Evolutionary conservation across 2,113 vertebrate species (phyloP).

Genomic region (Phalacrocorax carbo): DNA sequence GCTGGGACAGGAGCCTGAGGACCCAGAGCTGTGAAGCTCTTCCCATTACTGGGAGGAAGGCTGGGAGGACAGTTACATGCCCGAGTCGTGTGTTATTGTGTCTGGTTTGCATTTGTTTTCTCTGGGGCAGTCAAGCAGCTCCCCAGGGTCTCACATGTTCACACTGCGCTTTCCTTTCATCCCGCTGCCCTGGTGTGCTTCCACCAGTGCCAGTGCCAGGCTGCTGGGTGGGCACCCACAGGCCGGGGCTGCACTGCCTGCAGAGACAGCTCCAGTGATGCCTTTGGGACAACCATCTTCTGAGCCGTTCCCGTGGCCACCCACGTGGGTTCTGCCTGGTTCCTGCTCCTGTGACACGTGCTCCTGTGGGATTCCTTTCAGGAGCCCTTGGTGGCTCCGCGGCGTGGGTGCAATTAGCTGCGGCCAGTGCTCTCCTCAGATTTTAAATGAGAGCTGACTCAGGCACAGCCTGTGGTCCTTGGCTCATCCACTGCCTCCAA

Average conservation of each 20-base stretch:
- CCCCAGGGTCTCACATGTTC: background rate
- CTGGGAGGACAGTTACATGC: background rate
- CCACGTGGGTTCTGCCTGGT: background rate
- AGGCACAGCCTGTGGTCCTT: background rate
- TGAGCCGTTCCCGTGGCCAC: fast-evolving
- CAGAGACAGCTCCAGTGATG: fast-evolving
- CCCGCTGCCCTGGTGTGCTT: background rate
- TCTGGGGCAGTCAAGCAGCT: background rate
- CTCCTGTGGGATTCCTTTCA: background rate
- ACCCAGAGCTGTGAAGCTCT: background rate
- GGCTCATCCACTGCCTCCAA: background rate
- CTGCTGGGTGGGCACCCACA: background rate
- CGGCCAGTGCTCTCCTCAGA: background rate
- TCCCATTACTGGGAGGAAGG: background rate
- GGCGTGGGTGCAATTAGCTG: fast-evolving
- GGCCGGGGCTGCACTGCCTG: background rate
- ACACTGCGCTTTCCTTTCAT: background rate
- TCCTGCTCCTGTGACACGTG: background rate
- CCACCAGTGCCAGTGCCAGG: background rate
- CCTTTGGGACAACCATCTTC: background rate
- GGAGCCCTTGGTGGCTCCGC: background rate
- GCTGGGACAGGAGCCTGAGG: fast-evolving
- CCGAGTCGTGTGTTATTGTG: fast-evolving
- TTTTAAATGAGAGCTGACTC: background rate
- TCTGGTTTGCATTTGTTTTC: background rate